These are phyloP conservation scores for Argya squamiceps DNA, from an alignment of 2,797 vertebrate genomes.

Conservation along the genomic window DNA sequence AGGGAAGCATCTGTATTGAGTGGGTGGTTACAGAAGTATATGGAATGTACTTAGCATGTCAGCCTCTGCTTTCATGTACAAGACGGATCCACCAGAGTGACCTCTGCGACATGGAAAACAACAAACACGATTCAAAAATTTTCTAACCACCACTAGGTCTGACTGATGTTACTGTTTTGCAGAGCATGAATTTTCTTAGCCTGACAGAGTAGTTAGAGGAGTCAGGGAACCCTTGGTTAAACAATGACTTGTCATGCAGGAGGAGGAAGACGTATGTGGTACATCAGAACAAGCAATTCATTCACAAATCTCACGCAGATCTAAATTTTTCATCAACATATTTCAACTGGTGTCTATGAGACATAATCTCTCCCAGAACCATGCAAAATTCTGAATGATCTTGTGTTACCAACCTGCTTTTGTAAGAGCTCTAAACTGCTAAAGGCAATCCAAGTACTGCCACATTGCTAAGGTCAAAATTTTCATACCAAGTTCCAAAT, in stretches of 20 bases:
- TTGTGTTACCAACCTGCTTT: background rate
- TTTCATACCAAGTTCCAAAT: background rate
- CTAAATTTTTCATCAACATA: background rate
- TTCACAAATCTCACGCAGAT: background rate
- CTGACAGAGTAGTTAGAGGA: background rate
- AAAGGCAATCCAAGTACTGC: background rate
- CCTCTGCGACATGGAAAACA: background rate
- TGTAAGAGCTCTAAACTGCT: background rate
- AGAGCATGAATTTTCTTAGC: background rate
- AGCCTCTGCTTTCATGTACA: slow-evolving; percentile 48
- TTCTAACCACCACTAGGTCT: background rate
- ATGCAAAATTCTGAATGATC: background rate
- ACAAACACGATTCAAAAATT: background rate
- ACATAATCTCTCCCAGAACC: background rate
- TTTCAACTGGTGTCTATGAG: background rate
- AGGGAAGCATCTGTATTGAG: slow-evolving; percentile 25
- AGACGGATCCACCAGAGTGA: slow-evolving; percentile 76
- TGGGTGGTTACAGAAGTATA: slow-evolving; percentile 75
- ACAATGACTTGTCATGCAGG: background rate
- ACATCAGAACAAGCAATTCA: background rate
- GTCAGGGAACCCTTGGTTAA: background rate
- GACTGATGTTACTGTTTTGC: background rate
- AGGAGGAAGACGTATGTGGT: background rate
- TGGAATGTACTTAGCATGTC: slow-evolving; percentile 66
- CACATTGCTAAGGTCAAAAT: background rate